Base-by-base conservation (phyloP, 2,888 invertebrate genomes). In the Spisula subtruncata region DNA sequence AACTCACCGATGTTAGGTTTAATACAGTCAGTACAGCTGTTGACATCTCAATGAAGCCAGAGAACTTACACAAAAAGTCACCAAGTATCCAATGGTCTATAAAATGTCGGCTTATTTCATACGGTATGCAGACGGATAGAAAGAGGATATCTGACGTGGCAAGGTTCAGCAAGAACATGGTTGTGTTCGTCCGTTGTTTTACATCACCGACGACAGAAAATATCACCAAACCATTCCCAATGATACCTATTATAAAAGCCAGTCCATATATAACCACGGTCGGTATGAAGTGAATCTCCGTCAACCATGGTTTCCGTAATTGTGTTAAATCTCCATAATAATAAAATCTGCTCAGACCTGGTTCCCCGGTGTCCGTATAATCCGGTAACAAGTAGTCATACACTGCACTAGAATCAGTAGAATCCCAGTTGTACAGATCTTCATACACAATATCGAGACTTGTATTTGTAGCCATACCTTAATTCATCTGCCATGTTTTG, bases 1-100 rank as follows among this genome's bases (percentile, higher is more conserved):
- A 93, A 71, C 97, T 97, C 89, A 97, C 97, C 2, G 97, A 97
- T 35, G 97, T 96, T 16, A 97, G 95, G 90, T 97, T 97, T 48
- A 97, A 96, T 0, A 97, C 97, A 12, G 97, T 97, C 0, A 97
- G 96, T 8, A 96, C 95, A 4, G 97, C 97, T 0, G 97, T 97
- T 56, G 97, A 94, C 89, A 97, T 96, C 91, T 97, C 97, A 2
- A 96, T 96, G 92, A 96, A 97, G 18, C 96, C 96, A 0, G 97
- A 96, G 85, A 97, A 88, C 93, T 97, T 97, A 94, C 97, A 97
- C 54, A 97, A 94, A n/a, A 96, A 94, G 20, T 96, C 96, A 1
- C 96, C 96, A 8, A 96, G 96, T 81, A 96, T 96, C 97, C 97
- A 97, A 89, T 96, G 95, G 10, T 95, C 94, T 8, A 95, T 94